A percentile compares a stretch with the other conserved stretches of the same genome.
Evolutionary conservation across 1,140 invertebrate species (phyloP).

Genomic region (Magallana ariakensis): DNA sequence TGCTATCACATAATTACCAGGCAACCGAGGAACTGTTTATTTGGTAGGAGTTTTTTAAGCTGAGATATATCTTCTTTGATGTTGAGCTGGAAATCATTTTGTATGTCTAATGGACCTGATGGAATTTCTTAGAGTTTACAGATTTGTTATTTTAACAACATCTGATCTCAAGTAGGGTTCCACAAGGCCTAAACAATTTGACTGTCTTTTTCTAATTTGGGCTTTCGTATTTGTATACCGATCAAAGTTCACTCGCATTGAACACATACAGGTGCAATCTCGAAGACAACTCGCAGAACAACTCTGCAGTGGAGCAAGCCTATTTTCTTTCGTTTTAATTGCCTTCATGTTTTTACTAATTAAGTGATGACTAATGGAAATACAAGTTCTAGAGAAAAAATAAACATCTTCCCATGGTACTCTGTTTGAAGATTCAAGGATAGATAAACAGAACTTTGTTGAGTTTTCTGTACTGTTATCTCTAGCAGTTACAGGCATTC

Average conservation of each 20-base stretch:
- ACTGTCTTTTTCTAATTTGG: conserved; percentile 28
- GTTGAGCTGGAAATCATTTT: conserved; percentile 13
- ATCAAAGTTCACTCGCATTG: conserved; percentile 36
- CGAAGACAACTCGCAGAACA: conserved; percentile 14
- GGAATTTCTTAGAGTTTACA: conserved; percentile 27
- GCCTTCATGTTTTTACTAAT: conserved; percentile 31
- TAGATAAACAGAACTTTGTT: conserved; percentile 18
- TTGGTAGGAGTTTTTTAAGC: background rate
- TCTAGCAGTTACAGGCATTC: background rate
- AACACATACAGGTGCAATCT: conserved; percentile 33
- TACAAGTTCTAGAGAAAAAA: background rate
- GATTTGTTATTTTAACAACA: conserved; percentile 34
- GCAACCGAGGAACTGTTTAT: background rate
- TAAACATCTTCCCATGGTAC: background rate
- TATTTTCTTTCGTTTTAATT: conserved; percentile 36
- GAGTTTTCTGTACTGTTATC: conserved; percentile 5
- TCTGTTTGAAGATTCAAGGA: background rate
- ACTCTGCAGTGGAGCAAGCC: background rate
- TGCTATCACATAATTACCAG: background rate
- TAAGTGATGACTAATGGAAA: conserved; percentile 34
- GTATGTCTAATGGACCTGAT: conserved; percentile 33
- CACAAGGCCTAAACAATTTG: conserved; percentile 19
- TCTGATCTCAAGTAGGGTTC: conserved; percentile 31
- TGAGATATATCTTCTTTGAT: conserved; percentile 29
- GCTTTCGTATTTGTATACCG: conserved; percentile 23